Conservation (phyloP, 37 sponge, comb jelly and placozoan genomes). For the Beroe forskalii region DNA sequence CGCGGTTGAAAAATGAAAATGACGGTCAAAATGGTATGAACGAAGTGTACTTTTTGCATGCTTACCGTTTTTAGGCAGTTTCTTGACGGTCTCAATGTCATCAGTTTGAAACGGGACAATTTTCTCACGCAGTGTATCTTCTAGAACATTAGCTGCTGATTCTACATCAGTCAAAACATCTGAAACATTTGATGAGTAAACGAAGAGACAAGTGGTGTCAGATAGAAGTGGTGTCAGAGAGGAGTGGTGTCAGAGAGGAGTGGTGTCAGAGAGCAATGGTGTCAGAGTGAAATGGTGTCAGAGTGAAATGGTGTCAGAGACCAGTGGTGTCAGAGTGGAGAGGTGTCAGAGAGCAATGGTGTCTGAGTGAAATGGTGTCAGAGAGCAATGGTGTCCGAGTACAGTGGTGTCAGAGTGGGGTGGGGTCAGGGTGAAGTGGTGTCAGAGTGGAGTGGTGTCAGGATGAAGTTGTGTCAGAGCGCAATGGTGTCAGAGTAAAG, state of each 20-base stretch:
- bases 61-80: conserved; percentile 35
- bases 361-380: background rate
- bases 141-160: conserved; percentile 31
- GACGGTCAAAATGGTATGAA: background rate
- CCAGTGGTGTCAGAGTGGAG: background rate
- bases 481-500: background rate
- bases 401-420: background rate
- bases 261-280: background rate
- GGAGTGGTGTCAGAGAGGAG: background rate
- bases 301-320: background rate
- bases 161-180: conserved; percentile 46
- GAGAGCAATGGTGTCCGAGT: background rate
- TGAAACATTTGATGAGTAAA: background rate
- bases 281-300: background rate
- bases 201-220: background rate
- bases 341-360: background rate
- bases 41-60: background rate
- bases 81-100: conserved; percentile 47
- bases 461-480: background rate
- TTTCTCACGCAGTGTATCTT: conserved; percentile 33
- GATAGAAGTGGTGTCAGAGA: background rate
- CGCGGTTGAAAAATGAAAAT: background rate
- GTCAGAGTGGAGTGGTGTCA: background rate
- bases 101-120: background rate
- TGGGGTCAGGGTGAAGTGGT: background rate